These are phyloP conservation scores for Mallateleia sp. DNA, from an alignment of 2,888 invertebrate genomes.

Conservation along the genomic window DNA sequence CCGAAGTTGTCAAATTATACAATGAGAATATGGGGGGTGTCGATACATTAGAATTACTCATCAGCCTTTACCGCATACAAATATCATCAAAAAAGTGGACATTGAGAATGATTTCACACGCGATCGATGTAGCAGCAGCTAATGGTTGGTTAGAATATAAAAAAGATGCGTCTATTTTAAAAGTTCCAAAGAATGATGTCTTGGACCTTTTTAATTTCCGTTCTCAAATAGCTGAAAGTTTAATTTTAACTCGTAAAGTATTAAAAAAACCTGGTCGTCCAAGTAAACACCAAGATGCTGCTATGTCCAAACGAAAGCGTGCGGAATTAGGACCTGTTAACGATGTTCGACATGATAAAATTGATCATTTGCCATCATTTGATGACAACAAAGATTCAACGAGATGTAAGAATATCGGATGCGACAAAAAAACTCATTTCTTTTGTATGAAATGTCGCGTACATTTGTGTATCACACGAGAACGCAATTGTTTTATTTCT, in stretches of 20 bases:
- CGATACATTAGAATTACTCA: slow-evolving; percentile 42
- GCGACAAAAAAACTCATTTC: slow-evolving; percentile 35
- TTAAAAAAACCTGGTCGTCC: slow-evolving; percentile 29
- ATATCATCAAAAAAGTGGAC: slow-evolving; percentile 55
- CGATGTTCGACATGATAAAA: slow-evolving; percentile 12
- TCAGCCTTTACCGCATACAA: slow-evolving; percentile 32
- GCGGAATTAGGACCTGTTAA: slow-evolving; percentile 24
- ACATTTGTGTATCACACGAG: slow-evolving; percentile 28
- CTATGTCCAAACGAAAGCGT: slow-evolving; percentile 16
- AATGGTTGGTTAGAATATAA: slow-evolving; percentile 48
- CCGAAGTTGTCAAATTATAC: slow-evolving; percentile 52
- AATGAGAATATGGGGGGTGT: slow-evolving; percentile 52
- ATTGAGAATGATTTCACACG: slow-evolving; percentile 45
- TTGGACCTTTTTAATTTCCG: slow-evolving; percentile 36
- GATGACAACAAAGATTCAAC: no score
- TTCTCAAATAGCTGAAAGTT: slow-evolving; percentile 20
- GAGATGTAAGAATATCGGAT: slow-evolving; percentile 42
- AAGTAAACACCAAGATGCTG: not conserved
- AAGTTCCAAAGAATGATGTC: no score
- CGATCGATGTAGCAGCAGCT: slow-evolving; percentile 27
- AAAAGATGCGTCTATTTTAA: slow-evolving; percentile 9
- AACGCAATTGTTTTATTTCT: slow-evolving; percentile 29
- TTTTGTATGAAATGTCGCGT: slow-evolving; percentile 38
- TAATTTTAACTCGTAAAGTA: slow-evolving; percentile 16
- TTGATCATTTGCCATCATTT: no score